A percentile compares a stretch with the other conserved stretches of the same genome.
Evolutionary conservation across 2,888 invertebrate species (phyloP).

Genomic region (Drosophila histrio): DNA sequence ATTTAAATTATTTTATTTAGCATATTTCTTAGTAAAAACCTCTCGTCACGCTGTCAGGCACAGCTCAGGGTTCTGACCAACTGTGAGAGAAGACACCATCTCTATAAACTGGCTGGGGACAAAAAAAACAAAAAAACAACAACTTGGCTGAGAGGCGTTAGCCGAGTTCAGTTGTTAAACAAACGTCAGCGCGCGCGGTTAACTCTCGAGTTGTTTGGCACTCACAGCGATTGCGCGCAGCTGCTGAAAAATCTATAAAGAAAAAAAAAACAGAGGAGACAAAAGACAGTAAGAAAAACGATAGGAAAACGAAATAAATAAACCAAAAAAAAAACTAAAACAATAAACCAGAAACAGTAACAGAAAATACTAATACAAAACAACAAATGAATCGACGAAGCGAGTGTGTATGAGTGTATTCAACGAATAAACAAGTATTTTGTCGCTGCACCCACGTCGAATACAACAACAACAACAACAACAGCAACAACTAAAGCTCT

Average conservation of each 20-base stretch:
- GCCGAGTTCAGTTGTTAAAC: slow-evolving; percentile 62
- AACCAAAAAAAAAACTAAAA: slow-evolving; percentile 18
- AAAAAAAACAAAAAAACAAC: no score
- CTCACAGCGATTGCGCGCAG: slow-evolving; percentile 26
- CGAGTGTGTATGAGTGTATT: slow-evolving; percentile 9
- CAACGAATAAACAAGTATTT: slow-evolving; percentile 26
- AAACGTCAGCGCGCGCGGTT: slow-evolving; percentile 70
- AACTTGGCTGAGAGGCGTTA: slow-evolving; percentile 42
- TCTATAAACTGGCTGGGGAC: slow-evolving; percentile 22
- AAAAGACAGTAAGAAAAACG: slow-evolving; percentile 15
- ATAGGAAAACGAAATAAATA: slow-evolving; percentile 11
- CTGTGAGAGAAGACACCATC: slow-evolving; percentile 21
- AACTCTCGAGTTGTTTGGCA: slow-evolving; percentile 29
- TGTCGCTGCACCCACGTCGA: slow-evolving; percentile 55
- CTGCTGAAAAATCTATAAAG: slow-evolving; percentile 20
- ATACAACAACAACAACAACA: background rate
- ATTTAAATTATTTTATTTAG: no score
- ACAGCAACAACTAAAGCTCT: slow-evolving; percentile 12
- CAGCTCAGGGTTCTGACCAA: background rate
- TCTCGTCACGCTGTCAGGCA: background rate
- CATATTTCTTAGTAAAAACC: background rate
- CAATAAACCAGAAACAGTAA: slow-evolving; percentile 38
- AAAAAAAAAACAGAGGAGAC: slow-evolving; percentile 12
- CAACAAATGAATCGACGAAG: slow-evolving; percentile 19
- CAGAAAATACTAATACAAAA: slow-evolving; percentile 34